Evolutionary conservation across 2,888 invertebrate genomes (phyloP).

Genomic region (Sepioteuthis lessoniana): DNA sequence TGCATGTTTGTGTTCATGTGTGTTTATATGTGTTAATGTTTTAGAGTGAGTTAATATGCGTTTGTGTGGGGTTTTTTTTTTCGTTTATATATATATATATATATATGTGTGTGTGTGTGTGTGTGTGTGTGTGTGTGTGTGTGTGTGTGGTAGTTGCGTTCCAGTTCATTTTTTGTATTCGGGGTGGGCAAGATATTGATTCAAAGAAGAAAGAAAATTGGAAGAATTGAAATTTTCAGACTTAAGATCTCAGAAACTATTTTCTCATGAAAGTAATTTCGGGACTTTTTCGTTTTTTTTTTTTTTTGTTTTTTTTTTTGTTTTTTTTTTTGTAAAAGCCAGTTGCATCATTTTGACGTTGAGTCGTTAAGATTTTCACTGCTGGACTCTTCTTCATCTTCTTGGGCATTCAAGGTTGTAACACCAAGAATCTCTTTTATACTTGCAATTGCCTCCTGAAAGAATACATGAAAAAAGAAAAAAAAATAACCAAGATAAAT

Average conservation of each 20-base stretch:
- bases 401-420: slow-evolving; percentile 73
- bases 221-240: slow-evolving; percentile 6
- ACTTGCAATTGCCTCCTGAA: slow-evolving; percentile 71
- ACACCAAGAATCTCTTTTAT: slow-evolving; percentile 73
- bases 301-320: no score
- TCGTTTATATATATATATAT: no score
- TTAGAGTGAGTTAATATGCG: no score
- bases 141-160: not conserved
- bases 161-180: not conserved
- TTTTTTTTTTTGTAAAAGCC: no score
- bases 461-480: not conserved
- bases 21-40: not conserved
- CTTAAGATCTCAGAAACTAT: not conserved
- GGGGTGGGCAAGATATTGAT: not conserved
- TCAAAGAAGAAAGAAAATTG: slow-evolving; percentile 39
- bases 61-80: no score
- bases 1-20: not conserved
- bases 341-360: no score
- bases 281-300: slow-evolving; percentile 4
- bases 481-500: no score
- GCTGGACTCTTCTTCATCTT: slow-evolving; percentile 52
- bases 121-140: not conserved
- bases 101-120: not conserved
- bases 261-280: slow-evolving; percentile 37
- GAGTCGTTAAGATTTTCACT: no score